Percentiles rank a stretch among this genome's conserved stretches.
Conservation (phyloP, 2,113 vertebrate genomes). For the Chionodraco myersi region DNA sequence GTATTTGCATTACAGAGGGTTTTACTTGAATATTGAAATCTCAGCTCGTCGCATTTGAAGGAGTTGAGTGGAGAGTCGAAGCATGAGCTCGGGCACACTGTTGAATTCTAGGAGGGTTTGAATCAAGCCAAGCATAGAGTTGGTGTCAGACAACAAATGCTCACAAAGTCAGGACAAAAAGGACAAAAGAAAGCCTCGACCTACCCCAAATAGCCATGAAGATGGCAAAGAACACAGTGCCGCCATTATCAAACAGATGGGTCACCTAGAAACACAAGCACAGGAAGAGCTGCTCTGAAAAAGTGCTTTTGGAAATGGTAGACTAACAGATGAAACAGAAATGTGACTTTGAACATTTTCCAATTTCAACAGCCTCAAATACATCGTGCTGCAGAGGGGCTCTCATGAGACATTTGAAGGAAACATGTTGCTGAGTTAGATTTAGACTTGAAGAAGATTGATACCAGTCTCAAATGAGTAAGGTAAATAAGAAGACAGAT, state of each 20-base stretch:
- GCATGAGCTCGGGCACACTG: constrained; percentile 23
- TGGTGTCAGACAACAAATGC: constrained; percentile 14
- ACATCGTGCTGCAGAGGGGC: neutral
- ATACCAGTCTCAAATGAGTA: neutral
- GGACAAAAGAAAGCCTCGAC: constrained; percentile 46
- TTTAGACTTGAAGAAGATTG: neutral
- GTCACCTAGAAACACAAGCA: constrained; percentile 80
- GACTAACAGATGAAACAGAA: neutral
- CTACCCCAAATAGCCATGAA: constrained; percentile 88
- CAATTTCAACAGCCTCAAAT: constrained; percentile 3
- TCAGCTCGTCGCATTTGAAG: constrained; percentile 53
- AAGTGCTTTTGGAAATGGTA: neutral
- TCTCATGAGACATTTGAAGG: neutral
- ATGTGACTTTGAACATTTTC: neutral
- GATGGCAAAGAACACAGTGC: constrained; percentile 86
- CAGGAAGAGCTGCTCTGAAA: constrained; percentile 10
- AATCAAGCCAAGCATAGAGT: constrained; percentile 13
- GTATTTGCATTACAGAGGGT: constrained; percentile 38
- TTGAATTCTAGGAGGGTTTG: constrained; percentile 42
- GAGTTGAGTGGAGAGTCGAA: constrained; percentile 47
- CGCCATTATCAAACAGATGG: constrained; percentile 86
- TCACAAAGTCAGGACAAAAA: constrained; percentile 18
- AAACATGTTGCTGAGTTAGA: neutral
- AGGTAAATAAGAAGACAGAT: neutral
- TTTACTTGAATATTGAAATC: constrained; percentile 27